Conservation (phyloP, 2,113 vertebrate species). For the Calonectris borealis region DNA sequence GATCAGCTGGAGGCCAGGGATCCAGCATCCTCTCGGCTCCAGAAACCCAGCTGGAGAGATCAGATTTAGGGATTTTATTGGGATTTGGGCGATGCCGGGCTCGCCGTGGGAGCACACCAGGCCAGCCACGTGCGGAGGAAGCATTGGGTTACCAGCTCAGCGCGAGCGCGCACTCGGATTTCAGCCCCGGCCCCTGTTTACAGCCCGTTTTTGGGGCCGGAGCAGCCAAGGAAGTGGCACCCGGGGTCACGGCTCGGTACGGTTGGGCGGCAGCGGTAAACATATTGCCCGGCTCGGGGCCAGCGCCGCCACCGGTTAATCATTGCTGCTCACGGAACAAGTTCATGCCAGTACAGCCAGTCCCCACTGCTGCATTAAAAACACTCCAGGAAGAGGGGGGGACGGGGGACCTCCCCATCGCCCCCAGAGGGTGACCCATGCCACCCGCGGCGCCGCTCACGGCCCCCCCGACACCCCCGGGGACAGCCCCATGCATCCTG, state of each 20-base stretch:
- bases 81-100: background rate
- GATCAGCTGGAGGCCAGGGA: rapidly evolving
- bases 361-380: rapidly evolving
- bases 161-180: rapidly evolving
- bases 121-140: background rate
- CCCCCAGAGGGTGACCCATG: background rate
- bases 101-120: rapidly evolving
- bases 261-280: background rate
- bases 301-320: background rate
- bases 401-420: rapidly evolving
- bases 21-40: rapidly evolving
- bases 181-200: background rate
- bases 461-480: rapidly evolving
- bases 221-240: rapidly evolving
- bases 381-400: background rate
- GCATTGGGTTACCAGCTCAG: background rate
- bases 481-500: rapidly evolving
- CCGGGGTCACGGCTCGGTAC: background rate
- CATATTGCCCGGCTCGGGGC: background rate
- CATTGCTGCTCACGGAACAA: background rate
- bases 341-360: background rate
- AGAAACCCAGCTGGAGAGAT: background rate
- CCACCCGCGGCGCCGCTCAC: background rate
- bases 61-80: background rate
- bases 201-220: background rate